These are phyloP conservation scores for Ploceus nigricollis DNA, from an alignment of 2,113 vertebrate species.

Conservation along the genomic window DNA sequence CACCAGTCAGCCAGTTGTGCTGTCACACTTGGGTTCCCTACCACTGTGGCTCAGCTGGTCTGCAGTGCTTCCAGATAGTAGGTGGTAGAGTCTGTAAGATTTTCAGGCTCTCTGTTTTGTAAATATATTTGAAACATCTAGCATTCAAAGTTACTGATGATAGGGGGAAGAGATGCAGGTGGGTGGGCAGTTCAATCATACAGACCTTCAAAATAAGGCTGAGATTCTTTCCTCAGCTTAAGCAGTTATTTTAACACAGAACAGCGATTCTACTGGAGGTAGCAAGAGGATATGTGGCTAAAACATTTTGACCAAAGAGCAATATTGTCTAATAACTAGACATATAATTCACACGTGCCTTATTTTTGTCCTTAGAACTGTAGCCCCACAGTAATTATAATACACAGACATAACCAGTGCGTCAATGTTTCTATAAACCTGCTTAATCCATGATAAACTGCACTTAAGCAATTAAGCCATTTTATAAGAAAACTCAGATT, in stretches of 20 bases:
- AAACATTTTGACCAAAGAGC: background rate
- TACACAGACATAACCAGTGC: background rate
- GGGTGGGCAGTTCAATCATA: background rate
- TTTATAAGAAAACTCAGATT: background rate
- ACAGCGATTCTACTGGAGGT: fast-evolving
- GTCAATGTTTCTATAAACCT: background rate
- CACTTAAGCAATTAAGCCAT: background rate
- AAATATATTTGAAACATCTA: background rate
- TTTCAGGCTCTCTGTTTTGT: background rate
- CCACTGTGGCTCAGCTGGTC: background rate
- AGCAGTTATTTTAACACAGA: background rate
- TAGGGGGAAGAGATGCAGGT: background rate
- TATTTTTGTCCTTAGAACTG: background rate
- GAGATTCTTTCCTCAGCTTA: background rate
- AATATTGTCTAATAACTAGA: background rate
- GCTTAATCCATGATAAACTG: background rate
- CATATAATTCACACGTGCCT: background rate
- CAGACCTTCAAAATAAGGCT: background rate
- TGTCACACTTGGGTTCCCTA: background rate
- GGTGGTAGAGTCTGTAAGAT: background rate
- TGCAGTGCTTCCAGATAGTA: fast-evolving
- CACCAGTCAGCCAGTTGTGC: background rate
- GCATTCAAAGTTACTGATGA: background rate
- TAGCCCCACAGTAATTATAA: background rate
- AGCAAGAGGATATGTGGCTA: background rate